phyloP scores from a whole-genome alignment of 2,888 invertebrate genomes.

The Troides aeacus region DNA sequence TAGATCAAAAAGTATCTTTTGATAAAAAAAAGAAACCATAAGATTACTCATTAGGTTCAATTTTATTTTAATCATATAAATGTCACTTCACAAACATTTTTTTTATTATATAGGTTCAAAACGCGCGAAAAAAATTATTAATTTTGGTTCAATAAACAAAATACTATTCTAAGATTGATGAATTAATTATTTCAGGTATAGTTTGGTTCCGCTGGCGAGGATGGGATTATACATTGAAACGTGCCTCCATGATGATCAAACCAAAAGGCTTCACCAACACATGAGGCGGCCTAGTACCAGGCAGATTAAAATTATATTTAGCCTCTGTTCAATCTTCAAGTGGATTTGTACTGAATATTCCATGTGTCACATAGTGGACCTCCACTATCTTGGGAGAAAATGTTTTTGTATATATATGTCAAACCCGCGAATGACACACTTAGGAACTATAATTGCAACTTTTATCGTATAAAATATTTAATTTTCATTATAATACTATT shows the following conservation, averaged over 20 bases:
- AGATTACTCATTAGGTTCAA: too few relatives aligned
- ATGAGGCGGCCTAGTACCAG: constrained; percentile 48
- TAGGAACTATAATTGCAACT: neutral
- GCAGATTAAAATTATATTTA: constrained; percentile 41
- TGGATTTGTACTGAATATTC: constrained; percentile 51
- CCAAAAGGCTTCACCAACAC: constrained; percentile 84
- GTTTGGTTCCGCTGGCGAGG: constrained; percentile 98
- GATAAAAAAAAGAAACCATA: too few relatives aligned
- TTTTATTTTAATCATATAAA: too few relatives aligned
- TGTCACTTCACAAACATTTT: neutral
- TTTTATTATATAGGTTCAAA: too few relatives aligned
- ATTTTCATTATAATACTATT: neutral
- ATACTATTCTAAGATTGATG: neutral
- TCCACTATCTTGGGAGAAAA: neutral
- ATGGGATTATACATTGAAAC: constrained; percentile 95
- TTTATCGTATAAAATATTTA: neutral
- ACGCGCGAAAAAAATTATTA: too few relatives aligned
- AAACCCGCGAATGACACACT: neutral
- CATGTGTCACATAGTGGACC: constrained; percentile 6
- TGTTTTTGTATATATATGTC: neutral
- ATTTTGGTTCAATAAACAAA: neutral
- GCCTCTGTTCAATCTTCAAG: constrained; percentile 68
- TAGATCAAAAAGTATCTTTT: too few relatives aligned
- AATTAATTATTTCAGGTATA: constrained; percentile 81
- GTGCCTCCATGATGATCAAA: constrained; percentile 95